Evolutionary conservation across 2,113 vertebrate species (phyloP), one percentile per base, ranked within the genome.

Genomic region (Rhynchopsitta pachyrhyncha): DNA sequence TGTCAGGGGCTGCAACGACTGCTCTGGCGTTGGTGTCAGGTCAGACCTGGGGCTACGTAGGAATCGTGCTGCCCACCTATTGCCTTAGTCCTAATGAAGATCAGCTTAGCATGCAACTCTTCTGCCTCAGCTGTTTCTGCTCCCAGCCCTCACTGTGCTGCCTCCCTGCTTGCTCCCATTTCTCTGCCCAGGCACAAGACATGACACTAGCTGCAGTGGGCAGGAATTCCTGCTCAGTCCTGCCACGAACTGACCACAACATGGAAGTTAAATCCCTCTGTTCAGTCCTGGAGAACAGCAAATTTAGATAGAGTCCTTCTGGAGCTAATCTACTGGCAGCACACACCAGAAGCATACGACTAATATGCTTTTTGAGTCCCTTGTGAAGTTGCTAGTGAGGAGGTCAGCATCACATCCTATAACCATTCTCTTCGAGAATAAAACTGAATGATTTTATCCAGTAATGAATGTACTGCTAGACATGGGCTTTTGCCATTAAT

Each of bases 191-290:
- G 68, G 59, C 31, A 35, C 0, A 1, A 89, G 59, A 19, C 0
- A 1, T 6, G 47, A 47, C 66, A 69, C 24, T 4, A n/a, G 13
- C 29, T 33, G 46, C 14, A 44, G 18, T 1, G 6, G 28, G 13
- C 59, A 66, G 92, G 42, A 78, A 74, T 77, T 95, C 49, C 2
- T 2, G 28, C 2, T 2, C 37, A 42, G 41, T 46, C n/a, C 74
- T 74, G 31, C 49, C 0, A 0, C 19, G 62, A 62, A 63, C 41
- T 0, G 0, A 52, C 16, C 4, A 7, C 46, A 55, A 16, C 23
- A 35, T 0, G 1, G 49, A 59, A 23, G 23, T 46, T 64, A 57
- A 57, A 69, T 49, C 12, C 31, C 11, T 17, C 49, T 12, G 0
- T 37, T 66, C 46, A 14, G 4, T 46, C 31, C 33, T 55, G 31